These are phyloP conservation scores for Ptyas mucosa DNA, from an alignment of 2,113 vertebrate genomes.

Conservation along the genomic window DNA sequence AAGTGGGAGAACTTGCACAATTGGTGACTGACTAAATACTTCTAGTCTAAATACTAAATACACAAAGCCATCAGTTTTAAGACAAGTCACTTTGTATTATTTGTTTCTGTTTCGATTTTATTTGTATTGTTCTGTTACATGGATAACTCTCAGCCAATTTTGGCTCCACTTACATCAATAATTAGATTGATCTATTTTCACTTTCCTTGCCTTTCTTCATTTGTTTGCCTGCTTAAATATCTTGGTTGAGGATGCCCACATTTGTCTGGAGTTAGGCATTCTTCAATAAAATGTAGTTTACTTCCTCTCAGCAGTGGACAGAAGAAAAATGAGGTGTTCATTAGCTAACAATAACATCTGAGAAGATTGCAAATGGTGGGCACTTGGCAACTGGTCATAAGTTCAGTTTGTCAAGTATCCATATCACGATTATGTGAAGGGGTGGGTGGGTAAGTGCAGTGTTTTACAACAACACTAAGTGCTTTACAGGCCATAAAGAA, in stretches of 20 bases:
- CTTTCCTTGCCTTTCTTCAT: neutral
- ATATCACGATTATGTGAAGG: neutral
- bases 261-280: neutral
- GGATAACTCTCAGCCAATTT: neutral
- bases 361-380: neutral
- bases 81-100: neutral
- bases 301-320: neutral
- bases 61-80: neutral
- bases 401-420: neutral
- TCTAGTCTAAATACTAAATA: no score
- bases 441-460: neutral
- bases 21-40: no score
- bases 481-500: neutral
- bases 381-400: neutral
- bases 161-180: neutral
- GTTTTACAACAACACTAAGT: neutral
- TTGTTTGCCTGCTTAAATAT: neutral
- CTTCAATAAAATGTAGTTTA: neutral
- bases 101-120: neutral
- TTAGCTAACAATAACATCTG: neutral
- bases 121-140: neutral
- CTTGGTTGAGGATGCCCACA: neutral
- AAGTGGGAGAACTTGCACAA: no score
- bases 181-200: neutral
- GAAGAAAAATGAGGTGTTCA: neutral